phyloP scores from a whole-genome alignment of 2,888 invertebrate species.

The Agelastica alni region DNA sequence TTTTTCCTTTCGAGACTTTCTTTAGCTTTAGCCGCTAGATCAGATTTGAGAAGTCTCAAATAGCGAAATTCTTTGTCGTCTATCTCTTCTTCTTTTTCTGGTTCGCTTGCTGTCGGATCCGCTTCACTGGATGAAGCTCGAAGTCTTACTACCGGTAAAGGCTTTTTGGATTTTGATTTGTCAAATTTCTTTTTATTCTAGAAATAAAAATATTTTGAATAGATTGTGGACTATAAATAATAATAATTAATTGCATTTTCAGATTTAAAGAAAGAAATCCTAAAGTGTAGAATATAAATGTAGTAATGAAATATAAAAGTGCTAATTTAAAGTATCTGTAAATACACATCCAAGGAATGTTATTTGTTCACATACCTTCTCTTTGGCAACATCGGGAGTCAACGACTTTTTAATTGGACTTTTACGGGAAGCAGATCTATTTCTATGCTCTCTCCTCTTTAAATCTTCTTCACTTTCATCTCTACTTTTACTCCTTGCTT shows the following conservation, averaged over 20 bases:
- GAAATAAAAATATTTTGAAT: no score
- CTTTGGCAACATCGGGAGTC: constrained; percentile 29
- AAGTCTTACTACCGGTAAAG: constrained; percentile 61
- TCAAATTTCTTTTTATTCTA: constrained; percentile 19
- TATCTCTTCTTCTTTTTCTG: constrained; percentile 60
- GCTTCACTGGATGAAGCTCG: constrained; percentile 62
- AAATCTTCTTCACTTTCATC: constrained; percentile 24
- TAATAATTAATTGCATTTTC: no score
- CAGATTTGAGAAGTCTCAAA: constrained; percentile 67
- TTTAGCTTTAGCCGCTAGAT: constrained; percentile 73
- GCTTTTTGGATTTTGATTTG: constrained; percentile 46
- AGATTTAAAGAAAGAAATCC: no score
- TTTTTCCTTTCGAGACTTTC: constrained; percentile 66
- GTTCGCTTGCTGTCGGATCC: constrained; percentile 57
- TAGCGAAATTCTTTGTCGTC: constrained; percentile 70
- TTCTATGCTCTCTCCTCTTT: constrained; percentile 21
- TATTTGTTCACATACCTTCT: no score
- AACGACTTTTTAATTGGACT: constrained; percentile 10
- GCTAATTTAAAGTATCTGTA: no score
- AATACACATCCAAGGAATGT: no score
- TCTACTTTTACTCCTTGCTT: constrained; percentile 14
- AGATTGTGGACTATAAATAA: no score
- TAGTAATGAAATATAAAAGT: no score
- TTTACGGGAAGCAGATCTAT: constrained; percentile 8
- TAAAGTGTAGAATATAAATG: no score